Conservation (phyloP, 2,888 invertebrate species). For the Salticus scenicus region DNA sequence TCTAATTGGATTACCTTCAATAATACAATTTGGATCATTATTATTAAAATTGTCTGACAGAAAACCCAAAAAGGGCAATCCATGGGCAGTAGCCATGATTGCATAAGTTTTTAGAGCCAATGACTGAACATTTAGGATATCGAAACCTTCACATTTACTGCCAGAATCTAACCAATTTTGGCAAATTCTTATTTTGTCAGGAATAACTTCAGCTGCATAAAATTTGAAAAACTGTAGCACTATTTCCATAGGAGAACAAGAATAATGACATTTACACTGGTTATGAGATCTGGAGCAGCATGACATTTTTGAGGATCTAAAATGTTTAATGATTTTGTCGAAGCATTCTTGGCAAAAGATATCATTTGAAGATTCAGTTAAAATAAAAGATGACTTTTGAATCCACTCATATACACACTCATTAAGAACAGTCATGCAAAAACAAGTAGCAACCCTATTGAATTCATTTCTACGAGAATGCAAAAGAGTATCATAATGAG, state of each 20-base stretch:
- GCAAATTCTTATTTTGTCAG: conserved; percentile 15
- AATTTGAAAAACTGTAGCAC: conserved; percentile 39
- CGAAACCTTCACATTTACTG: conserved; percentile 23
- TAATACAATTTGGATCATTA: background rate
- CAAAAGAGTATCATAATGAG: background rate
- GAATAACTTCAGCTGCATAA: conserved; percentile 37
- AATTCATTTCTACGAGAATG: background rate
- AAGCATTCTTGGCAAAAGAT: conserved; percentile 21
- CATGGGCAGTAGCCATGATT: conserved; percentile 27
- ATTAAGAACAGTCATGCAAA: conserved; percentile 10
- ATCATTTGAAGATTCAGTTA: conserved; percentile 16
- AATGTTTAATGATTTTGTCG: conserved; percentile 4
- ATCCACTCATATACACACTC: conserved; percentile 35
- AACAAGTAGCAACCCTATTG: background rate
- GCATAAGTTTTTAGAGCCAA: conserved; percentile 46
- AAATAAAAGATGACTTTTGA: conserved; percentile 31
- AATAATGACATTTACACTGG: background rate
- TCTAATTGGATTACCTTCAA: conserved; percentile 55
- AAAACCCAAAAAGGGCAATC: conserved; percentile 1
- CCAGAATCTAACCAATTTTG: no score
- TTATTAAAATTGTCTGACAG: background rate
- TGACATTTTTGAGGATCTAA: background rate
- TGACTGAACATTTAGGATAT: conserved; percentile 40
- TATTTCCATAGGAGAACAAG: conserved; percentile 35
- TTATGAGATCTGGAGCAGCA: background rate